These are phyloP conservation scores for Dendropsophus ebraccatus DNA, from an alignment of 2,113 vertebrate species.

Conservation along the genomic window DNA sequence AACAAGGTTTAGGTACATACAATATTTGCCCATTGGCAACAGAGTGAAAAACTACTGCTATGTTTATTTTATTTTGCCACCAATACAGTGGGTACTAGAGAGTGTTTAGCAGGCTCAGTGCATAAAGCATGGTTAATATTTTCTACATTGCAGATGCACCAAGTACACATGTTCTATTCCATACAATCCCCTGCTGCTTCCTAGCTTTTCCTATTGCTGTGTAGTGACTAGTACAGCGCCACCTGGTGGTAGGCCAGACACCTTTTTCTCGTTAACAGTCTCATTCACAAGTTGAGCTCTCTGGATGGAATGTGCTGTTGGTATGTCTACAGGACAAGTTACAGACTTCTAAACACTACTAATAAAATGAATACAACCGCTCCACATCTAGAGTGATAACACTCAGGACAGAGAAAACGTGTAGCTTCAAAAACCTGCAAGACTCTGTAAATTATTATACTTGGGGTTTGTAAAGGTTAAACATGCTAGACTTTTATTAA, in stretches of 20 bases:
- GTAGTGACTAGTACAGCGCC: background rate
- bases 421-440: background rate
- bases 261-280: background rate
- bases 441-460: background rate
- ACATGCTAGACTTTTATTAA: background rate
- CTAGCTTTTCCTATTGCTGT: conserved; percentile 21
- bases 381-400: background rate
- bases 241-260: conserved; percentile 46
- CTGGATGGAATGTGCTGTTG: conserved; percentile 34
- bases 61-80: background rate
- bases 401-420: background rate
- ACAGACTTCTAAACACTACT: background rate
- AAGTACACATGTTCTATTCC: conserved; percentile 27
- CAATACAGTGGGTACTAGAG: conserved; percentile 4
- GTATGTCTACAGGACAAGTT: conserved; percentile 57
- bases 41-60: background rate
- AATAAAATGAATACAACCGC: background rate
- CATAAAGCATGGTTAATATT: background rate
- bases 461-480: background rate
- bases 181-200: conserved; percentile 34
- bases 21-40: background rate
- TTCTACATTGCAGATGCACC: conserved; percentile 38
- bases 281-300: background rate
- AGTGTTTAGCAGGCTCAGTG: background rate
- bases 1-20: background rate